Evolutionary conservation across 2,797 vertebrate genomes (phyloP).

Genomic region (Halcyon leucocephala): DNA sequence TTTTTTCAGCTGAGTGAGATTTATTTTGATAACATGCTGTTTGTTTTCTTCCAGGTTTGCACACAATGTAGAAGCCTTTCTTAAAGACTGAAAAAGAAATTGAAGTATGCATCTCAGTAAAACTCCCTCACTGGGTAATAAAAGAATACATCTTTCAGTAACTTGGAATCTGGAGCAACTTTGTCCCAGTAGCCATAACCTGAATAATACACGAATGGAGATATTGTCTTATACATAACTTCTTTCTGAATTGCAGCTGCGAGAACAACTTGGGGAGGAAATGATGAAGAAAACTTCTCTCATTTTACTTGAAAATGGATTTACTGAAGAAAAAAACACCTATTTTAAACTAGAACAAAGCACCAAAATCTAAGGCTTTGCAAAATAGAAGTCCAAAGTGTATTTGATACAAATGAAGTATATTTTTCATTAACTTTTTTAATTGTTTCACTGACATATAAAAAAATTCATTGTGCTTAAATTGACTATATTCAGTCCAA

Average conservation of each 20-base stretch:
- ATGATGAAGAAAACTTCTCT: neutral
- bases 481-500: neutral
- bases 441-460: neutral
- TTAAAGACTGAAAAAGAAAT: neutral
- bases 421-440: neutral
- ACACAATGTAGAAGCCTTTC: neutral
- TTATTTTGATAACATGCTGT: slow-evolving; percentile 41
- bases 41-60: slow-evolving; percentile 32
- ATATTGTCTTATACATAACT: neutral
- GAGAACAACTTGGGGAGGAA: neutral
- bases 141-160: neutral
- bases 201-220: neutral
- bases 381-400: neutral
- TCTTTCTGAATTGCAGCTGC: neutral
- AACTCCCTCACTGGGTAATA: neutral
- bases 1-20: slow-evolving; percentile 55
- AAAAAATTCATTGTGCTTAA: neutral
- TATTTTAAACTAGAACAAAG: neutral
- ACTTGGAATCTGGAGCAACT: neutral
- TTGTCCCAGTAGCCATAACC: neutral
- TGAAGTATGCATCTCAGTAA: neutral
- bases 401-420: neutral
- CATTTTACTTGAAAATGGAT: neutral
- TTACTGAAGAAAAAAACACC: neutral
- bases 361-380: neutral